A percentile compares a stretch with the other conserved stretches of the same genome.
Evolutionary conservation across 2,888 invertebrate species (phyloP).

Genomic region (Nysson spinosus): DNA sequence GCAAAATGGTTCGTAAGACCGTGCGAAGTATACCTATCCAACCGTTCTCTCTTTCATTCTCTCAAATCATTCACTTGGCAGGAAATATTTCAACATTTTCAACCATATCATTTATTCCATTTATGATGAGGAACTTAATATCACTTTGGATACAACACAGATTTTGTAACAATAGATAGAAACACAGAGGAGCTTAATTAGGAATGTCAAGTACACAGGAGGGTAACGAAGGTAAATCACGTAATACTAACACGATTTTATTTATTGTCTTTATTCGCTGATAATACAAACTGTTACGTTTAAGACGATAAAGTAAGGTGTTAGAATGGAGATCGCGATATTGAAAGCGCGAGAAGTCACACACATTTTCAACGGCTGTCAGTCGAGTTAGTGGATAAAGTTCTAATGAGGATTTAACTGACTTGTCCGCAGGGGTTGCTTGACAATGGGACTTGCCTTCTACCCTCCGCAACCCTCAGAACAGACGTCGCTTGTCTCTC

Average conservation of each 20-base stretch:
- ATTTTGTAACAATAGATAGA: too few species aligned
- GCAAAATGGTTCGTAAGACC: slow-evolving; percentile 32
- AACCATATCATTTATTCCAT: too few species aligned
- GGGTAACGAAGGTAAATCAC: too few species aligned
- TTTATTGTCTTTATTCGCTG: too few species aligned
- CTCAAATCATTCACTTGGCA: too few species aligned
- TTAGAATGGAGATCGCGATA: neutral
- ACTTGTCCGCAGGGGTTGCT: slow-evolving; percentile 63
- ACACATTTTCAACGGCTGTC: slow-evolving; percentile 30
- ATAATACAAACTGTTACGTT: too few species aligned
- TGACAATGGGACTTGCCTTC: slow-evolving; percentile 66
- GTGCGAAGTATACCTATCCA: slow-evolving; percentile 3
- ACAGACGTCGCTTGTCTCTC: slow-evolving; percentile 56
- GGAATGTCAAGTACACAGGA: too few species aligned
- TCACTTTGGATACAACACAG: too few species aligned
- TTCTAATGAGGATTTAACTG: slow-evolving; percentile 71
- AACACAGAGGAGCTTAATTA: too few species aligned
- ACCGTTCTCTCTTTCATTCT: neutral
- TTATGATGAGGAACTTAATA: too few species aligned
- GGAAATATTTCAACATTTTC: too few species aligned
- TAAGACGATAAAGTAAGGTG: neutral
- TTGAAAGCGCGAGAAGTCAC: slow-evolving; percentile 19
- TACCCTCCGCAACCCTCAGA: slow-evolving; percentile 57
- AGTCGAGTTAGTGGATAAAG: slow-evolving; percentile 53
- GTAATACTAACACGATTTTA: too few species aligned